A percentile compares a stretch with the other conserved stretches of the same genome.
phyloP scores from a whole-genome alignment of 2,888 invertebrate genomes.

The Pollenia labialis region DNA sequence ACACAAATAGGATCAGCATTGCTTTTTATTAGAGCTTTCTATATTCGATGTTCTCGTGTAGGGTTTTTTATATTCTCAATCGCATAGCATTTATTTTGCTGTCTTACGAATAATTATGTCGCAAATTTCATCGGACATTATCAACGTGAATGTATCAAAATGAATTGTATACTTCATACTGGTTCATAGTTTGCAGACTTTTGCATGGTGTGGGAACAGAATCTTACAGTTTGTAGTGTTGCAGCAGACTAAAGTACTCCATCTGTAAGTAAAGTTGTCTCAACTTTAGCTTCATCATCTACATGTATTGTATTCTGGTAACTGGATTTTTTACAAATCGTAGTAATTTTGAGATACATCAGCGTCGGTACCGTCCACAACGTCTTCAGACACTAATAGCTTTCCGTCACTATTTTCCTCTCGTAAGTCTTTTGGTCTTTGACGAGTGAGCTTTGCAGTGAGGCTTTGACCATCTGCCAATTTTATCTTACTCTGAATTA shows the following conservation, averaged over 20 bases:
- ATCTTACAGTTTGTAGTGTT: too few species aligned
- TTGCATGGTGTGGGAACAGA: too few species aligned
- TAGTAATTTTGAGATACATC: conserved; percentile 26
- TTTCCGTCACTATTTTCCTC: not conserved
- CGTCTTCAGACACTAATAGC: too few species aligned
- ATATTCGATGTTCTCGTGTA: conserved; percentile 41
- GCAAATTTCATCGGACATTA: conserved; percentile 61
- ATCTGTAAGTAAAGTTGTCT: conserved; percentile 52
- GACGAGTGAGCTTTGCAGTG: not conserved
- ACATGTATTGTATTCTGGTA: conserved; percentile 36
- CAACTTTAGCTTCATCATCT: conserved; percentile 45
- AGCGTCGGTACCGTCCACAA: not conserved
- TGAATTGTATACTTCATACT: too few species aligned
- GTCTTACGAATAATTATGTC: conserved; percentile 59
- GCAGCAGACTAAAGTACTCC: conserved; percentile 19
- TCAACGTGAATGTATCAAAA: conserved; percentile 2
- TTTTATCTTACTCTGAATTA: not conserved
- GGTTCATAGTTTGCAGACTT: too few species aligned
- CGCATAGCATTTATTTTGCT: conserved; percentile 42
- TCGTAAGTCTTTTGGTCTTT: too few species aligned
- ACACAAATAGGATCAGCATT: conserved; percentile 42
- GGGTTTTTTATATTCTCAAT: conserved; percentile 1
- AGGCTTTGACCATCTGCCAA: conserved; percentile 36
- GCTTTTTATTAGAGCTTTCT: conserved; percentile 32
- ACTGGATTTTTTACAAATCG: conserved; percentile 21